Evolutionary conservation across 35 echinoderm and acorn worm species (phyloP), one percentile per base, ranked within the genome.

Genomic region (Heliocidaris tuberculata): DNA sequence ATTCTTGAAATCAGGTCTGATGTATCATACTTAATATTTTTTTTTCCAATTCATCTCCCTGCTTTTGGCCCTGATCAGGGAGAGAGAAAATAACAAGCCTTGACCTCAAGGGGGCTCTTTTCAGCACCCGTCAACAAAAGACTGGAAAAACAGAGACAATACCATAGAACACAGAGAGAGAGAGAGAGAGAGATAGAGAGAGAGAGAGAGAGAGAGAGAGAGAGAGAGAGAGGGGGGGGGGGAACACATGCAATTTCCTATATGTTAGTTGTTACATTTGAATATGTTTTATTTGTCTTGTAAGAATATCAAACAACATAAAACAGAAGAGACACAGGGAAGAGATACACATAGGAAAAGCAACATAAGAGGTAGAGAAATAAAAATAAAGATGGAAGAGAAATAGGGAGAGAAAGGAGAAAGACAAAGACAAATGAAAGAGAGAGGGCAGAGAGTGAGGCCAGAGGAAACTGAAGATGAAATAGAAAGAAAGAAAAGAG

Each of bases 31-130:
- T 78, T 78, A 19, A 70, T 70, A 70, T 70, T 78, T 78, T 24
- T 27, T 78, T 78, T n/a, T 78, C 35, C 65, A 78, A 78, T 19
- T 17, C 65, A 78, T 78, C 60, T 21, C 60, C 60, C 60, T 21
- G 27, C 86, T 32, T 88, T 47, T 89, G 47, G 87, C 87, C 87
- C 47, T 32, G 87, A 89, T 89, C 31, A 48, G 13, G 19, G 31
- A 89, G 31, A 89, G 31, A 89, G 87, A 89, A 89, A 89, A 89
- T 89, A 89, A 89, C 87, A 89, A 48, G 87, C 87, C 87, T 89
- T 89, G 87, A 89, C 87, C 87, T 89, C 87, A 89, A 32, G 87
- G 47, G 87, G 87, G 87, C 31, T 89, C 87, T 5, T 89, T 89
- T 89, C 29, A 89, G 65, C 65, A 78, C 65, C 65, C 21, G 65